Percentiles rank a stretch among this genome's conserved stretches.
phyloP scores from a whole-genome alignment of 2,113 vertebrate species.

The Leucosticte australis region DNA sequence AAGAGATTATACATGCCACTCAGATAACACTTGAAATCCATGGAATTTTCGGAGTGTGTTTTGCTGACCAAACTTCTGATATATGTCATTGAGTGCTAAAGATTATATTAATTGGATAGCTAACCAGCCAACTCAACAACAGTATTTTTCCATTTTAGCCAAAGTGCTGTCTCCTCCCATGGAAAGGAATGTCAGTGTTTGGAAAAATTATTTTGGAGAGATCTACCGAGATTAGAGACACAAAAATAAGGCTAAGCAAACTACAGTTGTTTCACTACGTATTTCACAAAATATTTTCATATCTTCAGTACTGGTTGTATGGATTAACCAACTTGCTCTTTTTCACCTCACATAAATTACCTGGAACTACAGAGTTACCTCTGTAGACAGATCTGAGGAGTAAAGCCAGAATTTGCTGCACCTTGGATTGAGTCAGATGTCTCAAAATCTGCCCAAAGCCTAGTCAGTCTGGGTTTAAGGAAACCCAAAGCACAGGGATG shows the following conservation, averaged over 20 bases:
- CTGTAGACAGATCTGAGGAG: not conserved
- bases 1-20: not conserved
- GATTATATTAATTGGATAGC: not conserved
- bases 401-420: not conserved
- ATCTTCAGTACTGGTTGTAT: not conserved
- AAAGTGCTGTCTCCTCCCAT: not conserved
- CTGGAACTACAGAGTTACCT: not conserved
- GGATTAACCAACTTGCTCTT: not conserved
- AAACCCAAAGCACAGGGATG: not conserved
- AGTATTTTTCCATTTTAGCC: conserved; percentile 12
- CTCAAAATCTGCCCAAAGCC: not conserved
- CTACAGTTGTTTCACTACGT: fast-evolving
- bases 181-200: not conserved
- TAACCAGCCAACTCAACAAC: not conserved
- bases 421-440: not conserved
- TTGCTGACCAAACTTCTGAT: not conserved
- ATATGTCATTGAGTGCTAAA: not conserved
- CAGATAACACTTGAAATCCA: not conserved
- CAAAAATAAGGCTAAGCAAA: not conserved
- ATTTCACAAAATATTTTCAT: not conserved
- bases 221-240: not conserved
- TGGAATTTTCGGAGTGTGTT: not conserved
- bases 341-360: not conserved
- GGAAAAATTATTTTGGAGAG: not conserved
- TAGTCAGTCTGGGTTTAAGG: not conserved